A percentile compares a stretch with the other conserved stretches of the same genome.
Evolutionary conservation across 2,113 vertebrate species (phyloP).

Genomic region (Odontesthes bonariensis): DNA sequence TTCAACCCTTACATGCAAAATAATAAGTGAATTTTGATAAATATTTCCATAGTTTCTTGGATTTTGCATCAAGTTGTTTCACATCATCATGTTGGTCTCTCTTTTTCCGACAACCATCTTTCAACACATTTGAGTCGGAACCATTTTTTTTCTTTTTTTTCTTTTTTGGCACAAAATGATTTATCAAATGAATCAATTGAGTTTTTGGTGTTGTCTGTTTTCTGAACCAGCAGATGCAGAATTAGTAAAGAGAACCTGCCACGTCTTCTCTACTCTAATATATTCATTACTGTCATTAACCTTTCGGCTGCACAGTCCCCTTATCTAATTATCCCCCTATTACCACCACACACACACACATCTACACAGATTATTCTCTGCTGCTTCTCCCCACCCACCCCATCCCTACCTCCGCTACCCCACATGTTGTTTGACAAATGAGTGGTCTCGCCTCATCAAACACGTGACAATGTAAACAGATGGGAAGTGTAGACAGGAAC

Average conservation of each 20-base stretch:
- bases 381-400: constrained; percentile 34
- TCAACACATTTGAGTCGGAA: neutral
- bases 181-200: too few relatives aligned
- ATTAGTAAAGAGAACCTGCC: constrained; percentile 43
- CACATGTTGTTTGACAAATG: constrained; percentile 84
- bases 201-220: constrained; percentile 6
- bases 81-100: neutral
- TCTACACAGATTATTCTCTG: constrained; percentile 41
- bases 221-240: constrained; percentile 27
- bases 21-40: neutral
- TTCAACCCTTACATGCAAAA: neutral
- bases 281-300: constrained; percentile 85
- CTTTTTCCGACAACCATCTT: neutral
- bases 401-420: constrained; percentile 55
- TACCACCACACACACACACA: constrained; percentile 31
- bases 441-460: constrained; percentile 81
- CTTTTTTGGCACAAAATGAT: neutral
- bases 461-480: constrained; percentile 83
- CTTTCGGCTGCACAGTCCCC: constrained; percentile 71
- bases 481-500: constrained; percentile 75
- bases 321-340: constrained; percentile 80
- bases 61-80: neutral
- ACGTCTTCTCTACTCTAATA: constrained; percentile 66
- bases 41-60: neutral
- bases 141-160: neutral